These are phyloP conservation scores for Halcyon smyrnensis DNA, from an alignment of 2,797 vertebrate species.

Conservation along the genomic window DNA sequence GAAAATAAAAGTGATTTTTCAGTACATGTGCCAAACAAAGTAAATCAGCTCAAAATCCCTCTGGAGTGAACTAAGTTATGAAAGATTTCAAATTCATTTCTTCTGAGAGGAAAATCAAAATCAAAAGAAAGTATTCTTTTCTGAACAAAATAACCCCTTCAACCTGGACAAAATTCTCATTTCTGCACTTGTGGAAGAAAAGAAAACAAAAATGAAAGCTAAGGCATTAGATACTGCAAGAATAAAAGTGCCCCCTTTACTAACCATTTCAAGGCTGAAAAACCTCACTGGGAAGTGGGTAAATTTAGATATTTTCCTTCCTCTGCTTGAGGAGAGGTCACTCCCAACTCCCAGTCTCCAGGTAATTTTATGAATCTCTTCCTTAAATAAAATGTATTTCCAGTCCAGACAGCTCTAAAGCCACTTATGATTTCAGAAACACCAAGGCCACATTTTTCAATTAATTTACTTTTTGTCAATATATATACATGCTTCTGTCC, in stretches of 20 bases:
- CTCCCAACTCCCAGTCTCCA: neutral
- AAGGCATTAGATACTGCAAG: neutral
- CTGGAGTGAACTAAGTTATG: neutral
- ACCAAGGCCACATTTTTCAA: neutral
- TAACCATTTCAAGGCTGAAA: neutral
- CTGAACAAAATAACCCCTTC: neutral
- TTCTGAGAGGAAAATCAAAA: neutral
- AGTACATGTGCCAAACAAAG: conserved; percentile 1
- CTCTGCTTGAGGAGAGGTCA: neutral
- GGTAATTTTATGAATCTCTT: neutral
- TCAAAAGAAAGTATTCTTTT: neutral
- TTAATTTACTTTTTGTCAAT: neutral
- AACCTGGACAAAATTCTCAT: neutral
- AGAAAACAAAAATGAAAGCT: neutral
- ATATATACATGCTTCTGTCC: neutral
- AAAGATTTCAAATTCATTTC: conserved; percentile 10
- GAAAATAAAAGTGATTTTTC: conserved; percentile 31
- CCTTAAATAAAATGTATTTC: neutral
- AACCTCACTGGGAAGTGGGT: neutral
- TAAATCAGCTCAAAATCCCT: conserved; percentile 5
- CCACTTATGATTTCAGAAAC: neutral
- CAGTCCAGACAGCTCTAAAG: neutral
- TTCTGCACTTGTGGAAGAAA: neutral
- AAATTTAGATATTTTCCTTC: neutral
- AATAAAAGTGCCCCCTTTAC: neutral